Evolutionary conservation across 2,888 invertebrate genomes (phyloP).

Genomic region (Drosophila incognita): DNA sequence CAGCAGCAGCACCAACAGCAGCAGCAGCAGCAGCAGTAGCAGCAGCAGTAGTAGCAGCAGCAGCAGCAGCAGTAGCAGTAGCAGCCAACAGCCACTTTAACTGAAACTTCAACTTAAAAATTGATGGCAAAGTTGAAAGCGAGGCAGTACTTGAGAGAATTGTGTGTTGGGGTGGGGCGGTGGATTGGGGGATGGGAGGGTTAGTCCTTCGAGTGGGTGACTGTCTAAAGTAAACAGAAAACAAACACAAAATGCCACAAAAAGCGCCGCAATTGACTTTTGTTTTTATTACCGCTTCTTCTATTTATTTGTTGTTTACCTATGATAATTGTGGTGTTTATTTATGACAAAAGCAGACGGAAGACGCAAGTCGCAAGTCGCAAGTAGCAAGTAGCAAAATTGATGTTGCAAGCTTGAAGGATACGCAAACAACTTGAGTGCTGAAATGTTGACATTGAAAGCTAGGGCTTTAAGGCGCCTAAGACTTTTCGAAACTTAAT

Average conservation of each 20-base stretch:
- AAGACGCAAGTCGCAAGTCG: background rate
- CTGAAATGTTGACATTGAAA: constrained; percentile 8
- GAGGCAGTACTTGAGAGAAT: constrained; percentile 12
- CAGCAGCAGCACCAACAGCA: constrained; percentile 11
- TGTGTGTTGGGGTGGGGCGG: background rate
- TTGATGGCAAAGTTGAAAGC: constrained; percentile 41
- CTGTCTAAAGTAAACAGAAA: constrained; percentile 41
- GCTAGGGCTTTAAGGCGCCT: constrained; percentile 3
- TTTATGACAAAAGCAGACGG: constrained; percentile 55
- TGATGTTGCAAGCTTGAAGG: background rate
- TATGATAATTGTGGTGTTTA: constrained; percentile 78
- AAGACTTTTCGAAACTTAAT: background rate
- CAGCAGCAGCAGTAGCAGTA: constrained; percentile 2
- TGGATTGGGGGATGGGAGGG: background rate
- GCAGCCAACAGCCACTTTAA: constrained; percentile 32
- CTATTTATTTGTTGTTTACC: constrained; percentile 73
- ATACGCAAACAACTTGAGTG: background rate
- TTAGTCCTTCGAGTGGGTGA: constrained; percentile 30
- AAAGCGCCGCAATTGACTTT: constrained; percentile 67
- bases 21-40: constrained; percentile 2
- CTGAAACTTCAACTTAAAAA: constrained; percentile 64
- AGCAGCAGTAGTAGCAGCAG: constrained; percentile 12
- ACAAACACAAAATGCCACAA: constrained; percentile 41
- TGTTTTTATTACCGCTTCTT: constrained; percentile 64
- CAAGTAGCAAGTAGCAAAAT: background rate